Evolutionary conservation across 2,888 invertebrate species (phyloP), one percentile per base, ranked within the genome.

Genomic region (Pachymerium ferrugineum): DNA sequence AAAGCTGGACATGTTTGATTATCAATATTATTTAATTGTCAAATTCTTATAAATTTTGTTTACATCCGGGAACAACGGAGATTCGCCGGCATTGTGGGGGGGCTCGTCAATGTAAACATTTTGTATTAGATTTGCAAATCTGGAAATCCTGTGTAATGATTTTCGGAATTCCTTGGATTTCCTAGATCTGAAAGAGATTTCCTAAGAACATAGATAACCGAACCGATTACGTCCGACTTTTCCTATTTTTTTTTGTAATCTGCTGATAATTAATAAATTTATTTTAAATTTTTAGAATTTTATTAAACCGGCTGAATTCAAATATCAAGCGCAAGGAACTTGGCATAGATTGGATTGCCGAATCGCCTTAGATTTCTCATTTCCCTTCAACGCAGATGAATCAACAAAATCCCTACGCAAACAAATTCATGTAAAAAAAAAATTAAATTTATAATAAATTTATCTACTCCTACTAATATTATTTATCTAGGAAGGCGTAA

Each of bases 341-440:
- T 94, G 93, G 93, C 87, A 89, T 78, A 86, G 89, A 77, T 81
- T 94, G 28, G 90, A 92, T 79, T 89, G 91, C 77, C 87, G 87
- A 78, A 88, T 91, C 80, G 89, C 90, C 78, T 85, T 94, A 80
- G 90, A 93, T 82, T 88, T 90, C 78, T 83, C 89, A 14, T 89
- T 91, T 80, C 89, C 90, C 72, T 87, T 93, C 25, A 83, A 87
- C 76, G 85, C 87, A 38, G 85, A 87, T 78, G 85, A 88, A 76
- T 87, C 88, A 78, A 80, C 81, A 67, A 87, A 77, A 67, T 77
- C 88, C 73, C 86, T 91, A 4, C 88, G 88, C 79, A 87, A 88
- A 79, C 89, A 90, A 79, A 86, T 90, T 80, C 87, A 89, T 84
- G 89, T 89, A 83, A 75, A 72, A 74, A 35, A 29, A 3, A 67